phyloP scores from a whole-genome alignment of 2,888 invertebrate genomes.

The Athalia rosae region DNA sequence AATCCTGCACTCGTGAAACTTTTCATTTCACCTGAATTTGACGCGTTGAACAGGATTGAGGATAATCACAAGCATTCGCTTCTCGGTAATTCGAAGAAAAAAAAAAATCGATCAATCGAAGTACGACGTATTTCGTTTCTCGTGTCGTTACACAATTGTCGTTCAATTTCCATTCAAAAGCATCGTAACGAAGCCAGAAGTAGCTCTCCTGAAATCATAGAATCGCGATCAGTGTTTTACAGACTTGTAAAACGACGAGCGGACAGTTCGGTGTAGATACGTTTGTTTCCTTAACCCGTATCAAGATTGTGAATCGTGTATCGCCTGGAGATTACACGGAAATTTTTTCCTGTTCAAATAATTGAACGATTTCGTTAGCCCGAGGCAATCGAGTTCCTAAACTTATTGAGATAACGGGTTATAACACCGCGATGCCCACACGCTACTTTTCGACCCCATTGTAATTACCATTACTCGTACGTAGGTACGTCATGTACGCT shows the following conservation, averaged over 20 bases:
- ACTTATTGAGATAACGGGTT: conserved; percentile 35
- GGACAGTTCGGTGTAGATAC: not conserved
- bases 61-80: too few species aligned
- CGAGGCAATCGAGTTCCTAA: conserved; percentile 34
- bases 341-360: conserved; percentile 3
- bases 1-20: not conserved
- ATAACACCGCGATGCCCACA: conserved; percentile 27
- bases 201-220: not conserved
- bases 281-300: conserved; percentile 1
- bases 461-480: conserved; percentile 34
- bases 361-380: conserved; percentile 34
- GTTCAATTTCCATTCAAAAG: not conserved
- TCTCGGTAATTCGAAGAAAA: too few species aligned
- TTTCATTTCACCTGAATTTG: not conserved
- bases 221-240: too few species aligned
- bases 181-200: not conserved
- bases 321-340: conserved; percentile 13
- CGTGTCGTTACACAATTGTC: not conserved
- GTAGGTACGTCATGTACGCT: not conserved
- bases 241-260: too few species aligned
- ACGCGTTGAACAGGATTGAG: too few species aligned
- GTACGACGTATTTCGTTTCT: too few species aligned
- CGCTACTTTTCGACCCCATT: conserved; percentile 12
- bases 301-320: conserved; percentile 28
- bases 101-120: too few species aligned